These are phyloP conservation scores for Malacosoma neustria DNA, from an alignment of 2,888 invertebrate species.

Conservation along the genomic window DNA sequence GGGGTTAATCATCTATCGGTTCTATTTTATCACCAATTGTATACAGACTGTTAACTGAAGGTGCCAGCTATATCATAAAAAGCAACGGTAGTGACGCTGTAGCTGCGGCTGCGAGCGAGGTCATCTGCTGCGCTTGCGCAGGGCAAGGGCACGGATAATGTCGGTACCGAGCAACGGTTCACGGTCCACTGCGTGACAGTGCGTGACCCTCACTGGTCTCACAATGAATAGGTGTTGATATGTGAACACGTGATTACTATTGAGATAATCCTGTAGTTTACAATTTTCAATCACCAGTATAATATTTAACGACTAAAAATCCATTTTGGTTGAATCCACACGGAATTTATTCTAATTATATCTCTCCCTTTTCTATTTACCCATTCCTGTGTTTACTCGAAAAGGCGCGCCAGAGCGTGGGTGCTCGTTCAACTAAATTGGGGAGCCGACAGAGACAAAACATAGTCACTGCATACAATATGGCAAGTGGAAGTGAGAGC, in stretches of 20 bases:
- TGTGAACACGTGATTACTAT: too few species aligned
- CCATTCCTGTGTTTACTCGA: slow-evolving; percentile 66
- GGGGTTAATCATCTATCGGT: slow-evolving; percentile 18
- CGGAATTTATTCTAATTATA: slow-evolving; percentile 69
- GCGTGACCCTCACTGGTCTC: slow-evolving; percentile 13
- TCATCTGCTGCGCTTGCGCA: slow-evolving; percentile 23
- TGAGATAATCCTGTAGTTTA: too few species aligned
- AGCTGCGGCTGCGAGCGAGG: slow-evolving; percentile 31
- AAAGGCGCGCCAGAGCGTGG: slow-evolving; percentile 66
- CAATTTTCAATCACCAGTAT: too few species aligned
- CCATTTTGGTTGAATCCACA: slow-evolving; percentile 31
- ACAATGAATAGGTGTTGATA: slow-evolving; percentile 13
- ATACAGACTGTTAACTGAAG: too few species aligned
- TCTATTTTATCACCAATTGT: background rate
- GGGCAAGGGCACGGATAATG: slow-evolving; percentile 38
- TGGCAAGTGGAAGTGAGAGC: slow-evolving; percentile 40
- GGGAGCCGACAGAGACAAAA: slow-evolving; percentile 63
- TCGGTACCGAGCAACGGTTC: slow-evolving; percentile 16
- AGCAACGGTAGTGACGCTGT: too few species aligned
- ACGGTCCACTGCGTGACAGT: slow-evolving; percentile 7
- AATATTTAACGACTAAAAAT: slow-evolving; percentile 12
- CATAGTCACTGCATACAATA: slow-evolving; percentile 32
- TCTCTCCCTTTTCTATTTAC: slow-evolving; percentile 66
- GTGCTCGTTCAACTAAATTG: slow-evolving; percentile 62
- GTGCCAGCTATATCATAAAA: background rate